A percentile compares a stretch with the other conserved stretches of the same genome.
phyloP scores from a whole-genome alignment of 1,140 invertebrate genomes.

The Drosophila chauvacae region DNA sequence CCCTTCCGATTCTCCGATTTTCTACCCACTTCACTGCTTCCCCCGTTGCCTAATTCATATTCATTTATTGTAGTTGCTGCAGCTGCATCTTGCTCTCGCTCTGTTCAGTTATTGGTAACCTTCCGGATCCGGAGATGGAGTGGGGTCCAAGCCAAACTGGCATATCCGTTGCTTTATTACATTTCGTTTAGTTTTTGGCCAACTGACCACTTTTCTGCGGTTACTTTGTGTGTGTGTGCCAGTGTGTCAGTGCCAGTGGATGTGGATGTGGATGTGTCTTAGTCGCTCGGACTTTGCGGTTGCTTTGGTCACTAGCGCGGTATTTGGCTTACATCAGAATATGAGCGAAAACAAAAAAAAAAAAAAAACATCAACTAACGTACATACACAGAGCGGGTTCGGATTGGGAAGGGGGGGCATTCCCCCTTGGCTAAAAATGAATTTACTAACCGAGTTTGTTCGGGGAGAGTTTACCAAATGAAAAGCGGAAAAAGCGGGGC shows the following conservation, averaged over 20 bases:
- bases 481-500: slow-evolving; percentile 13
- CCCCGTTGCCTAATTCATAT: slow-evolving; percentile 74
- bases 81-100: slow-evolving; percentile 14
- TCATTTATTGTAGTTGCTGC: slow-evolving; percentile 75
- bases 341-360: slow-evolving; percentile 13
- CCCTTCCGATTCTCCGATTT: slow-evolving; percentile 9
- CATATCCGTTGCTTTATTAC: slow-evolving; percentile 82
- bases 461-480: slow-evolving; percentile 27
- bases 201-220: slow-evolving; percentile 82
- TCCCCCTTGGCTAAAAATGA: slow-evolving; percentile 56
- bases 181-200: slow-evolving; percentile 83
- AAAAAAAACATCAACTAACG: slow-evolving; percentile 6
- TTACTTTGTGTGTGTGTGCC: slow-evolving; percentile 62
- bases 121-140: slow-evolving; percentile 14
- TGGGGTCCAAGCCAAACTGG: slow-evolving; percentile 62
- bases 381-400: slow-evolving; percentile 12
- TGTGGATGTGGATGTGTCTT: slow-evolving; percentile 39
- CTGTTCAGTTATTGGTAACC: slow-evolving; percentile 14
- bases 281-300: slow-evolving; percentile 75
- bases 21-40: neutral
- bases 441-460: slow-evolving; percentile 79
- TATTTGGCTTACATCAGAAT: slow-evolving; percentile 59
- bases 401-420: too few relatives aligned
- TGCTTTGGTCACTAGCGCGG: slow-evolving; percentile 75
- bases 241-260: slow-evolving; percentile 18